phyloP scores from a whole-genome alignment of 2,888 invertebrate species.

The Sisyra terminalis region DNA sequence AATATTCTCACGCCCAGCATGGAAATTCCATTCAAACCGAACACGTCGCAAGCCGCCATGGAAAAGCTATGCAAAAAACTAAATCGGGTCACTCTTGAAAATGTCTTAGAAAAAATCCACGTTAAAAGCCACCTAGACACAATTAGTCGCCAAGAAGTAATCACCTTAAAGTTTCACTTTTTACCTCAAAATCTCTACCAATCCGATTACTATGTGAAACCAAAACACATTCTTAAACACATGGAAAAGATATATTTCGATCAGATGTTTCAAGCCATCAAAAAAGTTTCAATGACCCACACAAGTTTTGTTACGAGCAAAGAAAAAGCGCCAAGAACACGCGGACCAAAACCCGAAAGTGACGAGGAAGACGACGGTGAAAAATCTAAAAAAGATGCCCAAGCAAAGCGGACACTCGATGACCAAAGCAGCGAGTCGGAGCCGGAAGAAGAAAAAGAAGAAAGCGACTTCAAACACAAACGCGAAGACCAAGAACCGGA shows the following conservation, averaged over 20 bases:
- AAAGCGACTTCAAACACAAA: conserved; percentile 27
- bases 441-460: conserved; percentile 18
- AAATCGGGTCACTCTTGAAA: conserved; percentile 59
- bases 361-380: conserved; percentile 32
- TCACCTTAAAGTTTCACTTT: conserved; percentile 54
- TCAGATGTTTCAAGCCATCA: conserved; percentile 44
- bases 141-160: conserved; percentile 33
- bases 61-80: conserved; percentile 47
- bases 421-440: conserved; percentile 38
- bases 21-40: conserved; percentile 66
- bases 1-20: conserved; percentile 91
- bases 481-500: conserved; percentile 30
- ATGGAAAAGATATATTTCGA: conserved; percentile 57
- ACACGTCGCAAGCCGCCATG: conserved; percentile 33
- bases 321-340: conserved; percentile 24
- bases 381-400: conserved; percentile 25
- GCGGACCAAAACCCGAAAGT: conserved; percentile 22
- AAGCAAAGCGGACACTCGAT: conserved; percentile 17
- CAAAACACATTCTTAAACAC: conserved; percentile 48
- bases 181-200: conserved; percentile 59
- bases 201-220: conserved; percentile 51
- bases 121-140: conserved; percentile 38
- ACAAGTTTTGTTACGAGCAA: conserved; percentile 29
- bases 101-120: conserved; percentile 58
- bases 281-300: conserved; percentile 37